phyloP scores from a whole-genome alignment of 2,797 vertebrate genomes.

The Amblyopsis hoosieri region DNA sequence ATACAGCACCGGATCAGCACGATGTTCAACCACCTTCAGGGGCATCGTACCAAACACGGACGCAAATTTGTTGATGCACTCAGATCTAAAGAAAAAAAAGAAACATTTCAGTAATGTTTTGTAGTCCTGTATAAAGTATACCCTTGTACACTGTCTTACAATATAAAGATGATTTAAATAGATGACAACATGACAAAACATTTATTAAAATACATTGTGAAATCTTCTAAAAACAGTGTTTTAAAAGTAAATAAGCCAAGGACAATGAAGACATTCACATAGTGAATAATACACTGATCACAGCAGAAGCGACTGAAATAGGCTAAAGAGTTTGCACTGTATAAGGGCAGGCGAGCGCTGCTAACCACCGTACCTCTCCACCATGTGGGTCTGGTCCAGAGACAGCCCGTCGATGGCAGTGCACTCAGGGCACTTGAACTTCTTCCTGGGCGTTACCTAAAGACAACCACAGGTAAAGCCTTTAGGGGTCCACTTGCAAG shows the following conservation, averaged over 20 bases:
- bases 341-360: background rate
- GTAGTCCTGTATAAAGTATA: background rate
- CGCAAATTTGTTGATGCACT: constrained; percentile 99
- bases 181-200: background rate
- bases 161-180: background rate
- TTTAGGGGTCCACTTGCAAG: constrained; percentile 5
- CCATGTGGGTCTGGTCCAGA: constrained; percentile 98
- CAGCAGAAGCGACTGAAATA: background rate
- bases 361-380: constrained; percentile 86
- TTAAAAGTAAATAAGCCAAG: background rate
- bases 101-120: constrained; percentile 1
- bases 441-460: constrained; percentile 98
- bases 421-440: constrained; percentile 99
- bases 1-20: constrained; percentile 95
- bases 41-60: constrained; percentile 98
- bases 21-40: constrained; percentile 96
- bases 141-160: background rate
- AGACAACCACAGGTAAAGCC: constrained; percentile 60
- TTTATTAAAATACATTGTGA: background rate
- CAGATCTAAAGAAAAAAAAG: constrained; percentile 78
- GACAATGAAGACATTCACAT: background rate
- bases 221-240: too few species aligned
- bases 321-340: too few species aligned
- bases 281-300: background rate
- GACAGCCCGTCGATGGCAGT: constrained; percentile 97